Evolutionary conservation across 2,797 vertebrate genomes (phyloP), one percentile per base, ranked within the genome.

Genomic region (Morelia viridis): DNA sequence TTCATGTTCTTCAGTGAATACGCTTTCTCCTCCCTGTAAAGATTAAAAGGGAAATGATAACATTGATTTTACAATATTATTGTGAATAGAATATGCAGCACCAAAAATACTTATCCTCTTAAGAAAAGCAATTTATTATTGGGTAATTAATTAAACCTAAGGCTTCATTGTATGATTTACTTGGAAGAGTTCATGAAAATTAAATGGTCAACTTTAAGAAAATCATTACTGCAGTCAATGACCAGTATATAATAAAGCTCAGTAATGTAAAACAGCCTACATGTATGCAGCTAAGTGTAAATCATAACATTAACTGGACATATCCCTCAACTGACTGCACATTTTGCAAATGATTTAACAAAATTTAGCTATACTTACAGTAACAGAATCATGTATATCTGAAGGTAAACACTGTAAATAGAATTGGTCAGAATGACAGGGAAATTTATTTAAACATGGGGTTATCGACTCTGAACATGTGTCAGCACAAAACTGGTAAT

Each of bases 21-120:
- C 92, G 91, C 94, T 97, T 91, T 96, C 96, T 0, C 96, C 96
- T 62, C 97, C 97, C 96, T 98, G 89, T 5, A 24, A 60, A 92
- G 9, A 93, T 12, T 65, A 93, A 89, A n/a, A 91, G 26, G 1
- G 28, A 61, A 15, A 58, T 26, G 19, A 35, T 41, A 57, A 50
- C 13, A 58, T 91, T 28, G 5, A 13, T 17, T 91, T 62, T 76
- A 19, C 0, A 86, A 9, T 0, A 13, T 0, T 0, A 64, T 22
- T n/a, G 10, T 5, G 0, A 7, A 88, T 60, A 31, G 60, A 53
- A 50, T 28, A 65, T 83, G 50, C n/a, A 84, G 9, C 76, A 83
- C 46, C 24, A 84, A 88, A 91, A 56, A 31, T 13, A 62, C 1
- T 6, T 62, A 83, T 87, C 68, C 46, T 24, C 41, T 31, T 64